A percentile compares a stretch with the other conserved stretches of the same genome.
Evolutionary conservation across 2,113 vertebrate genomes (phyloP).

Genomic region (Tretioscincus oriximinensis): DNA sequence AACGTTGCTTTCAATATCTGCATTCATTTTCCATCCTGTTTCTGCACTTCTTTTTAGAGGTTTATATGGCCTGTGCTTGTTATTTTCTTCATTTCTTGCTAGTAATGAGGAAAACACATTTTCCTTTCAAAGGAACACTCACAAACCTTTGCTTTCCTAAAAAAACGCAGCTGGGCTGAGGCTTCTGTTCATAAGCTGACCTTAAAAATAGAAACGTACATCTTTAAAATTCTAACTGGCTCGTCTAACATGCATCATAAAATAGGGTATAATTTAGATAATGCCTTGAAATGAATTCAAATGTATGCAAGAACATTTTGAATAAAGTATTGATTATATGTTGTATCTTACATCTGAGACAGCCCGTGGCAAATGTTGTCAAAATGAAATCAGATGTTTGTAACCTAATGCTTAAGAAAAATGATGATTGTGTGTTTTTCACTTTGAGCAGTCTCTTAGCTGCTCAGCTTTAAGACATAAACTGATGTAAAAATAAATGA

Average conservation of each 20-base stretch:
- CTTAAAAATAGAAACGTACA: background rate
- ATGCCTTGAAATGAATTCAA: constrained; percentile 68
- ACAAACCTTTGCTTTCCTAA: background rate
- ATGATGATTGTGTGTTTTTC: constrained; percentile 90
- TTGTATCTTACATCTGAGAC: constrained; percentile 76
- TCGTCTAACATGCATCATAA: constrained; percentile 25
- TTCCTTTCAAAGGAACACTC: background rate
- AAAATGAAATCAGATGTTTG: constrained; percentile 97
- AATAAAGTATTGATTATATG: constrained; percentile 78
- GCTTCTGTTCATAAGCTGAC: background rate
- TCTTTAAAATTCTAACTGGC: too few relatives aligned
- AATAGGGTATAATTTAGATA: constrained; percentile 48
- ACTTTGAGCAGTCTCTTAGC: constrained; percentile 76
- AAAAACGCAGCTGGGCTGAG: background rate
- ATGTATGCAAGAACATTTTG: constrained; percentile 78
- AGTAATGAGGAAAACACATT: background rate
- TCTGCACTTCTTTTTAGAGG: background rate
- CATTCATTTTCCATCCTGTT: background rate
- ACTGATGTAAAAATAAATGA: constrained; percentile 90
- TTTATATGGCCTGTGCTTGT: background rate
- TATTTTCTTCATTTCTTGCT: constrained; percentile 11
- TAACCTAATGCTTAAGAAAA: constrained; percentile 96
- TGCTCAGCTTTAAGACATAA: constrained; percentile 80
- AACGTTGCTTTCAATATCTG: background rate
- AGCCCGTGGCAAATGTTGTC: constrained; percentile 84